Evolutionary conservation across 2,888 invertebrate species (phyloP).

Genomic region (Caenorhabditis parvicauda): DNA sequence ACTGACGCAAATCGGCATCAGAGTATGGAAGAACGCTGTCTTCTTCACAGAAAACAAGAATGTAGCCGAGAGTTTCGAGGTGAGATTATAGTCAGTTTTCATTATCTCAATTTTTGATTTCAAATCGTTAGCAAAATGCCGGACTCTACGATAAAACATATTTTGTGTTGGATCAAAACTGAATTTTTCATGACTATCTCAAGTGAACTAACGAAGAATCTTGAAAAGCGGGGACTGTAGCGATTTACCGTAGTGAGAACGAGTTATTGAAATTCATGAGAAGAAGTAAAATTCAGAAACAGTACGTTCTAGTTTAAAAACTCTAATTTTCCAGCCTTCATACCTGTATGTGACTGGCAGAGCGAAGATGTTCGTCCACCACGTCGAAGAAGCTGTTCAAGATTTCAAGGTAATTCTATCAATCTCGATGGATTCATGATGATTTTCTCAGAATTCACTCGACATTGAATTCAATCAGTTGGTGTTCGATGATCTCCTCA

Average conservation of each 20-base stretch:
- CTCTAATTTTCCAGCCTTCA: constrained; percentile 23
- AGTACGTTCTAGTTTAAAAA: background rate
- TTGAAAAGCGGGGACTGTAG: too few species aligned
- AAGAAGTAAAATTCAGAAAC: background rate
- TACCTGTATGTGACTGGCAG: constrained; percentile 38
- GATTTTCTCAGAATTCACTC: constrained; percentile 29
- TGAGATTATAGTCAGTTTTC: too few species aligned
- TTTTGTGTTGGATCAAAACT: too few species aligned
- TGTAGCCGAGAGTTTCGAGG: too few species aligned
- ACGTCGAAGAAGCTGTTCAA: constrained; percentile 35
- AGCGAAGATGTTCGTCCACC: constrained; percentile 20
- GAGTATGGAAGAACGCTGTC: too few species aligned
- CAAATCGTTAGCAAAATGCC: too few species aligned
- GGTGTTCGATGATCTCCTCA: constrained; percentile 36
- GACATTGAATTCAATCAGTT: constrained; percentile 32
- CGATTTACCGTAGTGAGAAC: background rate
- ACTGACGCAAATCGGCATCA: too few species aligned
- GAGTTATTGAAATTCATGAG: background rate
- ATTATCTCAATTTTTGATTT: too few species aligned
- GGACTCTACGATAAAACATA: too few species aligned
- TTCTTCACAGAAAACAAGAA: too few species aligned
- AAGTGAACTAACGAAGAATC: too few species aligned
- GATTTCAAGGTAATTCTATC: constrained; percentile 19
- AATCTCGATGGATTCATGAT: background rate
- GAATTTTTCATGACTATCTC: too few species aligned